phyloP scores from a whole-genome alignment of 2,797 vertebrate genomes.

The Enteromius fasciolatus region DNA sequence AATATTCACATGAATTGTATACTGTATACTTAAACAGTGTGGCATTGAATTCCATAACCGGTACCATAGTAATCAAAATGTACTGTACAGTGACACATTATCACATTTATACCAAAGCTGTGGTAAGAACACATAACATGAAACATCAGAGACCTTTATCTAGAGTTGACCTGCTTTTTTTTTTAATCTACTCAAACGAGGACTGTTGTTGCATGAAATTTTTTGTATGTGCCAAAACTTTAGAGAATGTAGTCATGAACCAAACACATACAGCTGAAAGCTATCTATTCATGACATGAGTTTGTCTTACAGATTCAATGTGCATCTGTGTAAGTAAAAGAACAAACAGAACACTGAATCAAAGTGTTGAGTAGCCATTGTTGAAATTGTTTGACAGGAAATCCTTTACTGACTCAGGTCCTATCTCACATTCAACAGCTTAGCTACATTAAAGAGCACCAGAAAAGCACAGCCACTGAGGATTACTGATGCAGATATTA shows the following conservation, averaged over 20 bases:
- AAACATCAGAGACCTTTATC: neutral
- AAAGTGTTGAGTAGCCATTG: slow-evolving; percentile 5
- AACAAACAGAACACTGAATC: slow-evolving; percentile 5
- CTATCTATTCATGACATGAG: slow-evolving; percentile 8
- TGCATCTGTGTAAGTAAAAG: neutral
- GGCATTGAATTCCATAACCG: neutral
- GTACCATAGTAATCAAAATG: neutral
- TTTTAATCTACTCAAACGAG: neutral
- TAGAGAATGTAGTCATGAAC: slow-evolving; percentile 7
- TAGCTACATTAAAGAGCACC: slow-evolving; percentile 10
- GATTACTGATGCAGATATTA: slow-evolving; percentile 9
- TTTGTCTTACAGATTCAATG: slow-evolving; percentile 16
- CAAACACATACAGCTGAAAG: slow-evolving; percentile 15
- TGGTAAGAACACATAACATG: neutral
- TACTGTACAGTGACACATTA: neutral
- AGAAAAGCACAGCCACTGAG: slow-evolving; percentile 23
- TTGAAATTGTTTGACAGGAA: slow-evolving; percentile 32
- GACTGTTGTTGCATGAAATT: neutral
- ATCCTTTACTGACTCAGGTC: neutral
- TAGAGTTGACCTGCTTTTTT: neutral
- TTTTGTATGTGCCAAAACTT: slow-evolving; percentile 21
- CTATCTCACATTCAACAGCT: neutral
- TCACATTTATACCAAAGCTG: neutral
- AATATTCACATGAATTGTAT: neutral
- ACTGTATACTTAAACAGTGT: neutral